Evolutionary conservation across 2,113 vertebrate species (phyloP).

Genomic region (Pongo pygmaeus): DNA sequence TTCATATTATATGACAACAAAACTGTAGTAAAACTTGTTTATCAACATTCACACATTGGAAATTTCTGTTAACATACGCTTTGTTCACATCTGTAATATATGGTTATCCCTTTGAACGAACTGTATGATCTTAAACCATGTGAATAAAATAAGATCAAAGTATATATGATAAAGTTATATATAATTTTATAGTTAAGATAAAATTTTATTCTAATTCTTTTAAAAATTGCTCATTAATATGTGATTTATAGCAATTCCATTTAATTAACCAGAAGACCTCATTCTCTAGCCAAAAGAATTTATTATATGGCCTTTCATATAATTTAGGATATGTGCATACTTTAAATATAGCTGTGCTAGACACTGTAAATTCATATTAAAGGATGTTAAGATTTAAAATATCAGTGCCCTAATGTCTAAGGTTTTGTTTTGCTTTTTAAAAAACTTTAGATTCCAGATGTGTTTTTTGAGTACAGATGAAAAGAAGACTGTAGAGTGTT

Average conservation of each 20-base stretch:
- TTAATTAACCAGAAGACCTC: constrained; percentile 19
- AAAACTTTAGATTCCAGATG: constrained; percentile 8
- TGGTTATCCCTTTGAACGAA: neutral
- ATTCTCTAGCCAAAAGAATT: neutral
- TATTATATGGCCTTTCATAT: neutral
- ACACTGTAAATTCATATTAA: neutral
- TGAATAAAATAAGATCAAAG: constrained; percentile 8
- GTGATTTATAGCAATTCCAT: neutral
- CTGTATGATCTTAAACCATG: neutral
- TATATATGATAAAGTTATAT: neutral
- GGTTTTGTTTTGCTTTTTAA: constrained; percentile 33
- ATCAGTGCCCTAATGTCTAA: neutral
- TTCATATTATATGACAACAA: neutral
- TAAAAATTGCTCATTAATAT: neutral
- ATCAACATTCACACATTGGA: neutral
- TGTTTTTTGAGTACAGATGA: constrained; percentile 44
- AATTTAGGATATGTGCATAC: neutral
- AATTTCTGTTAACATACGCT: neutral
- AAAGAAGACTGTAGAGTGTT: constrained; percentile 25
- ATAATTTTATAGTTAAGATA: neutral
- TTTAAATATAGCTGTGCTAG: neutral
- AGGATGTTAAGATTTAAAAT: neutral
- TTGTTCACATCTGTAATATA: neutral
- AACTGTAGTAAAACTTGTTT: constrained; percentile 7
- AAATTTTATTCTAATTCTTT: constrained; percentile 5